Conservation (phyloP, 2,888 invertebrate genomes). For the Phyto melanocephala region DNA sequence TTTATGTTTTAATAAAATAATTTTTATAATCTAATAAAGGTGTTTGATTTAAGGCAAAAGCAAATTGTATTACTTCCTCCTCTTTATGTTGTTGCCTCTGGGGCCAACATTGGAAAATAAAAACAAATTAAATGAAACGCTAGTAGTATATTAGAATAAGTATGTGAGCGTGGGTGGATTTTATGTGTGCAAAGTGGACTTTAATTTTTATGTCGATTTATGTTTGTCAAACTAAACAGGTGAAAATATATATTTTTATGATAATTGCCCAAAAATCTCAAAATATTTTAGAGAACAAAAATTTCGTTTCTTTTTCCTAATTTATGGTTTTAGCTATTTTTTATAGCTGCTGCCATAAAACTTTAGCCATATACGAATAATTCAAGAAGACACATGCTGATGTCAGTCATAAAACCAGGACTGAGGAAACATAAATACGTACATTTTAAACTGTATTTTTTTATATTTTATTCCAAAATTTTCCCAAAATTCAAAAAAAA, state of each 20-base stretch:
- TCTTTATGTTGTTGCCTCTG: background rate
- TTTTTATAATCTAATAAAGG: constrained; percentile 65
- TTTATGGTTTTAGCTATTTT: constrained; percentile 5
- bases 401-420: constrained; percentile 28
- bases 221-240: constrained; percentile 47
- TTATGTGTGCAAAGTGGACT: background rate
- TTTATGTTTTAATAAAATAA: constrained; percentile 59
- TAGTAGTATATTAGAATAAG: background rate
- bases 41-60: constrained; percentile 36
- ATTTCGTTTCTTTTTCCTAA: background rate
- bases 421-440: constrained; percentile 6
- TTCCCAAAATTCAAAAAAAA: too few species aligned
- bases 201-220: constrained; percentile 54
- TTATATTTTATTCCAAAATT: background rate
- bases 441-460: background rate
- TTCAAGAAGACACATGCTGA: background rate
- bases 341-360: constrained; percentile 31
- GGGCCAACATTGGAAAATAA: too few species aligned
- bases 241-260: constrained; percentile 52
- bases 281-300: background rate
- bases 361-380: background rate
- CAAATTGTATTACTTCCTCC: background rate
- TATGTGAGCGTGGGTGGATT: constrained; percentile 21
- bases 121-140: too few species aligned
- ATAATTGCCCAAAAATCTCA: constrained; percentile 45